Evolutionary conservation across 2,797 vertebrate species (phyloP).

Genomic region (Micromesistius poutassou): DNA sequence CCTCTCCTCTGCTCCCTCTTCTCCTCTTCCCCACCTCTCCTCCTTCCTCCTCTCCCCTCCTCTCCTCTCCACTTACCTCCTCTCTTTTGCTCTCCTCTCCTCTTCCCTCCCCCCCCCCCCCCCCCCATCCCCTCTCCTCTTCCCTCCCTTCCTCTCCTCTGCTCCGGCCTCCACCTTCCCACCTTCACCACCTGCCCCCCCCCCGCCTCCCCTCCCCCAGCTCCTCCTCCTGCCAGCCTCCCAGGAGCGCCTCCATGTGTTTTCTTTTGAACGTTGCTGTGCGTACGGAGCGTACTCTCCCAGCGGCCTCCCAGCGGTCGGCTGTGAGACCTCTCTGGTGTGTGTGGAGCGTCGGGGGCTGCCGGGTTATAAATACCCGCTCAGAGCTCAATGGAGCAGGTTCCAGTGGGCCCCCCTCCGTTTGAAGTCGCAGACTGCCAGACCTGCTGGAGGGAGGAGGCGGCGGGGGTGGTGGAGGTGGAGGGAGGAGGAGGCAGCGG

Average conservation of each 20-base stretch:
- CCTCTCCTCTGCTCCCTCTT: background rate
- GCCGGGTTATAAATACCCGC: conserved; percentile 76
- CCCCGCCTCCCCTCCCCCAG: conserved; percentile 7
- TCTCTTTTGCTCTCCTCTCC: background rate
- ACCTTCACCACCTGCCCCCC: conserved; percentile 14
- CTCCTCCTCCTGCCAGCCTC: conserved; percentile 27
- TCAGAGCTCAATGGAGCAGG: conserved; percentile 72
- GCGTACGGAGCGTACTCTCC: conserved; percentile 54
- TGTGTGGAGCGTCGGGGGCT: conserved; percentile 58
- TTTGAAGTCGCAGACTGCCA: conserved; percentile 80
- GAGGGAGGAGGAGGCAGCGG: too few species aligned
- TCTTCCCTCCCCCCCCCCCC: background rate
- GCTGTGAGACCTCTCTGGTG: conserved; percentile 56
- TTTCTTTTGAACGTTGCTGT: conserved; percentile 69
- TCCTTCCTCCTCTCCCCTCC: conserved; percentile 20
- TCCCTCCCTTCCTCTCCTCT: conserved; percentile 17
- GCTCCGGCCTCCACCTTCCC: background rate
- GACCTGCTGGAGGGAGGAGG: conserved; percentile 74
- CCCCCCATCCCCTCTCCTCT: conserved; percentile 13
- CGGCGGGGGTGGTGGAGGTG: too few species aligned
- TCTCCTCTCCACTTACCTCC: conserved; percentile 20
- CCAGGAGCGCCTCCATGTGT: conserved; percentile 41
- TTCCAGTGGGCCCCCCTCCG: conserved; percentile 72
- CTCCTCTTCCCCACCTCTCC: background rate
- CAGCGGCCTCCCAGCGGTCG: conserved; percentile 58